Base-by-base conservation (phyloP, 2,888 invertebrate genomes). In the Drosophila maculinotata region DNA sequence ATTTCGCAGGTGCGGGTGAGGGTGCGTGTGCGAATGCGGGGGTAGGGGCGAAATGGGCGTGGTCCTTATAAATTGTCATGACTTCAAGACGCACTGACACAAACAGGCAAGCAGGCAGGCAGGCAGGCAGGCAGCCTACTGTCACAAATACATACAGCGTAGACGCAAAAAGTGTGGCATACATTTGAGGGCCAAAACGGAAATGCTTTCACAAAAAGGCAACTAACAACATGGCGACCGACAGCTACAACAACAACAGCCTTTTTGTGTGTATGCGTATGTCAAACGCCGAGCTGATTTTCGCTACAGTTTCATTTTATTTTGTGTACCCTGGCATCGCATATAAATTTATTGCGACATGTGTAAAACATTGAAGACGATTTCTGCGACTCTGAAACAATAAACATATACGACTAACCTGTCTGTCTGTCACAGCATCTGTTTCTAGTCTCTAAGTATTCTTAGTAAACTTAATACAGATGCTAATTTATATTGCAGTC, bases 141-240 rank as follows among this genome's bases (percentile, higher is more conserved):
- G 53, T 54, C 68, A 59, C 44, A 17, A 45, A 59, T 17, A 38
- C 33, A 41, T n/a, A 25, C 17, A 45, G 30, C 10, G 25, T 9
- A 36, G n/a, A n/a, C 45, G 36, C 41, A 59, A 49, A 63, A 67
- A 14, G 12, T 66, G 69, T 83, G 68, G 75, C 79, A 81, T 63
- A 83, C 75, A 71, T 86, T 84, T 69, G 45, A 68, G 68, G 62
- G 73, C 81, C 76, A 57, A 74, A 87, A 66, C 66, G 76, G 76
- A 84, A 87, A 73, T 66, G 76, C 81, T 74, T 67, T 62, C 59
- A 69, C 56, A 79, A 68, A 63, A 68, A 62, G 66, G 54, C 62
- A 71, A 54, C 60, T 64, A 73, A 64, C 73, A 70, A 76, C 64
- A 71, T 70, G 72, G 68, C 67, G 52, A 64, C 51, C 62, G 76